Percentiles rank a stretch among this genome's conserved stretches.
phyloP scores from a whole-genome alignment of 2,888 invertebrate genomes.

The Vesta saturnalis region DNA sequence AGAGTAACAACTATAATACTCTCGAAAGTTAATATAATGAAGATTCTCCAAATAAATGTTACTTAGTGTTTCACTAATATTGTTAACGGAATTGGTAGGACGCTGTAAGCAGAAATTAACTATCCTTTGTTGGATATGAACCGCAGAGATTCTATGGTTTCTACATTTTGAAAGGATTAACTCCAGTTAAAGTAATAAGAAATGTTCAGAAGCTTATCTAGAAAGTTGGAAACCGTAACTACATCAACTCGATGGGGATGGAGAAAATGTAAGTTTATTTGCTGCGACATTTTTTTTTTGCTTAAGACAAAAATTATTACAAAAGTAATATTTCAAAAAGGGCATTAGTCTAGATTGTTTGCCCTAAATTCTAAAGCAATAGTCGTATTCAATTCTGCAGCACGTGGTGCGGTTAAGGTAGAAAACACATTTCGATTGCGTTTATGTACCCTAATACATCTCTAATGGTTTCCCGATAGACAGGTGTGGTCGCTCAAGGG shows the following conservation, averaged over 20 bases:
- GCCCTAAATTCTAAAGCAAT: slow-evolving; percentile 24
- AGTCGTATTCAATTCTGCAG: slow-evolving; percentile 31
- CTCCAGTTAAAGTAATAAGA: slow-evolving; percentile 16
- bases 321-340: slow-evolving; percentile 30
- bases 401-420: slow-evolving; percentile 27
- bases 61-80: slow-evolving; percentile 9
- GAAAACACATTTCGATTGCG: slow-evolving; percentile 41
- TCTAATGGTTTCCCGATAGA: slow-evolving; percentile 52
- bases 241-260: not conserved
- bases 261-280: slow-evolving; percentile 1
- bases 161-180: slow-evolving; percentile 30
- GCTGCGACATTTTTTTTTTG: slow-evolving; percentile 10
- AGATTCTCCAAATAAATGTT: slow-evolving; percentile 16
- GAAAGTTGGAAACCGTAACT: slow-evolving; percentile 21
- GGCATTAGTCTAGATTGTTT: slow-evolving; percentile 17
- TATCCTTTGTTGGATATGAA: slow-evolving; percentile 25
- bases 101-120: slow-evolving; percentile 25
- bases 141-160: slow-evolving; percentile 21
- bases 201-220: slow-evolving; percentile 21
- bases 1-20: not conserved
- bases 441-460: slow-evolving; percentile 49
- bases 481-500: slow-evolving; percentile 43
- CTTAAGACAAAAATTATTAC: slow-evolving; percentile 16
- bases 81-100: slow-evolving; percentile 11
- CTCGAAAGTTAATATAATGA: slow-evolving; percentile 12